These are phyloP conservation scores for Chionomys nivalis DNA, from an alignment of 2,113 vertebrate genomes.

Conservation along the genomic window DNA sequence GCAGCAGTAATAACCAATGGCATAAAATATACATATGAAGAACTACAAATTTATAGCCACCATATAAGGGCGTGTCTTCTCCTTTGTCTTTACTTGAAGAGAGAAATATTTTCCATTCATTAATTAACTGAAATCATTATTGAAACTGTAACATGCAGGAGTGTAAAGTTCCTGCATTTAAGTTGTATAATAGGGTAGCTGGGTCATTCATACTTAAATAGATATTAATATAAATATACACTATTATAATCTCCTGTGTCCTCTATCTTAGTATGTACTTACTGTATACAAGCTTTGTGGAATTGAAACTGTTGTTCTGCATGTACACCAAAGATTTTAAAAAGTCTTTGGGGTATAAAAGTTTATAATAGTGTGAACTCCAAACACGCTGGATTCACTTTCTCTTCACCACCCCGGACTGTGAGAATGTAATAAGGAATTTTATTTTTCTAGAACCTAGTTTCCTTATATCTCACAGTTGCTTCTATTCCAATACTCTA, in stretches of 20 bases:
- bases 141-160: background rate
- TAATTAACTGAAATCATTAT: background rate
- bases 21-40: background rate
- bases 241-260: background rate
- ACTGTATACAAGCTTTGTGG: background rate
- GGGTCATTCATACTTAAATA: background rate
- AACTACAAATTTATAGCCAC: slow-evolving; percentile 11
- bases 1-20: background rate
- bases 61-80: slow-evolving; percentile 13
- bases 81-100: slow-evolving; percentile 23
- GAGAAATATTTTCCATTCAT: background rate
- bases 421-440: background rate
- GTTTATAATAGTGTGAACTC: background rate
- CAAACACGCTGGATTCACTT: background rate
- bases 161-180: background rate
- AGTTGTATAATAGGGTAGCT: background rate
- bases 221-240: slow-evolving; percentile 17
- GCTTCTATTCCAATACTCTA: slow-evolving; percentile 1
- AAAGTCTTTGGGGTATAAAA: background rate
- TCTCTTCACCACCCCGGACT: background rate
- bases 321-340: background rate
- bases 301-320: slow-evolving; percentile 10
- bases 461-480: slow-evolving; percentile 34
- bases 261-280: background rate
- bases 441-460: background rate